Conservation (phyloP, 2,888 invertebrate genomes). For the Osedax fenrisi region DNA sequence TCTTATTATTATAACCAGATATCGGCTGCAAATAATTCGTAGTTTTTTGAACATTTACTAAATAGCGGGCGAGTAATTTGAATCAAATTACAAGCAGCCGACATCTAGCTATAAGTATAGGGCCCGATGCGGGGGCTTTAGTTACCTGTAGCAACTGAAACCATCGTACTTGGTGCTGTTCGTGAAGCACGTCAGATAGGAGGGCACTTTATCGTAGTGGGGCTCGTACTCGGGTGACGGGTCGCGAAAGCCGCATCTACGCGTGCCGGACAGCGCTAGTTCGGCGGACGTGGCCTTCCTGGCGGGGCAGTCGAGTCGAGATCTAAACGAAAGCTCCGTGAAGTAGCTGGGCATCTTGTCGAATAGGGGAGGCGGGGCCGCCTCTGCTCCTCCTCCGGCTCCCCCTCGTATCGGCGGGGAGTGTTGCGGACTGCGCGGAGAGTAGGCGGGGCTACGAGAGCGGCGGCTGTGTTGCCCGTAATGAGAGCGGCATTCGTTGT, state of each 20-base stretch:
- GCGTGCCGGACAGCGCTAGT: background rate
- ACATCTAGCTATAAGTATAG: too few relatives aligned
- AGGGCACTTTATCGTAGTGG: conserved; percentile 41
- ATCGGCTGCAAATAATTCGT: too few relatives aligned
- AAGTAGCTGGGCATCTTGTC: conserved; percentile 46
- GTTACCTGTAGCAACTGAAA: background rate
- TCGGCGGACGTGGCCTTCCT: background rate
- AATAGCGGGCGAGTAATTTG: too few relatives aligned
- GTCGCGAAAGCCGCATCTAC: conserved; percentile 36
- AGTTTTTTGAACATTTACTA: too few relatives aligned
- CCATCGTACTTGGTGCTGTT: conserved; percentile 46
- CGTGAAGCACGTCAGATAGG: conserved; percentile 46
- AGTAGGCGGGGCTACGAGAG: too few relatives aligned
- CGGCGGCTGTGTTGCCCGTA: too few relatives aligned
- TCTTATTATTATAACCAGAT: too few relatives aligned
- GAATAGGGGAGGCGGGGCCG: background rate
- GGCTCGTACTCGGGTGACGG: conserved; percentile 36
- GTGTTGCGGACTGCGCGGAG: background rate
- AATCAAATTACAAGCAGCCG: too few relatives aligned
- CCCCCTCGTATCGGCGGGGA: too few relatives aligned
- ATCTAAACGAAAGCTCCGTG: conserved; percentile 40
- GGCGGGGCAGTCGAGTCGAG: conserved; percentile 28
- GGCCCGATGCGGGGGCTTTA: too few relatives aligned
- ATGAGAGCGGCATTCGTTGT: too few relatives aligned
- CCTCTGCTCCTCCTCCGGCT: background rate